These are phyloP conservation scores for Griposia aprilina DNA, from an alignment of 2,888 invertebrate species.

Conservation along the genomic window DNA sequence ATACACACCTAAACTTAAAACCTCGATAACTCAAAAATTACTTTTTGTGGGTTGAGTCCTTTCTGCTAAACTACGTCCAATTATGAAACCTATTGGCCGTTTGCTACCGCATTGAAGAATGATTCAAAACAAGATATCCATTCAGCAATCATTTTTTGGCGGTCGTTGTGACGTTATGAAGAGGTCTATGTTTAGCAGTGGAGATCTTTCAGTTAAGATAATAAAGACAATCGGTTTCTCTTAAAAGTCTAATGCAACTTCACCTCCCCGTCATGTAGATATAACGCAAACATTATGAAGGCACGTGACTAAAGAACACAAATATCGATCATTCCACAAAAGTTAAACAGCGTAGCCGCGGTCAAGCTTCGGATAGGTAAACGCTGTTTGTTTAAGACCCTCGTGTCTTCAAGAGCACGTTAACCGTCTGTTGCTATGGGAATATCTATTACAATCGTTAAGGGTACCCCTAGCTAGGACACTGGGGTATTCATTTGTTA, in stretches of 20 bases:
- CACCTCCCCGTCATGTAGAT: background rate
- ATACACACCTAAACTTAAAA: too few relatives aligned
- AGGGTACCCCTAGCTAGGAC: background rate
- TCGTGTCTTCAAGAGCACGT: slow-evolving; percentile 29
- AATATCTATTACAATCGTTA: slow-evolving; percentile 31
- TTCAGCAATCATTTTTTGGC: too few relatives aligned
- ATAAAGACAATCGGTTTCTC: background rate
- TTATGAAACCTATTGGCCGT: too few relatives aligned
- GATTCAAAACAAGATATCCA: too few relatives aligned
- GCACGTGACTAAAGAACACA: slow-evolving; percentile 29
- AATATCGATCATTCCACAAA: slow-evolving; percentile 19
- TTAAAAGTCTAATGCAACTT: background rate
- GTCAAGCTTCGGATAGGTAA: slow-evolving; percentile 46
- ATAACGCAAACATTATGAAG: slow-evolving; percentile 17
- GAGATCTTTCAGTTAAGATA: background rate
- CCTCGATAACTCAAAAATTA: too few relatives aligned
- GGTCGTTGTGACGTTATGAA: too few relatives aligned
- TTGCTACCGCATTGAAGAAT: too few relatives aligned
- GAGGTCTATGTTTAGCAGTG: background rate
- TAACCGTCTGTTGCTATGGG: slow-evolving; percentile 13
- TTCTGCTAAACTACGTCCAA: too few relatives aligned
- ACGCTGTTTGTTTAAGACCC: slow-evolving; percentile 39
- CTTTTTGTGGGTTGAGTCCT: too few relatives aligned
- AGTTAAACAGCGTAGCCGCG: slow-evolving; percentile 40
- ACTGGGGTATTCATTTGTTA: background rate